Percentiles rank a stretch among this genome's conserved stretches.
Conservation (phyloP, 2,113 vertebrate genomes). For the Eclectus roratus region DNA sequence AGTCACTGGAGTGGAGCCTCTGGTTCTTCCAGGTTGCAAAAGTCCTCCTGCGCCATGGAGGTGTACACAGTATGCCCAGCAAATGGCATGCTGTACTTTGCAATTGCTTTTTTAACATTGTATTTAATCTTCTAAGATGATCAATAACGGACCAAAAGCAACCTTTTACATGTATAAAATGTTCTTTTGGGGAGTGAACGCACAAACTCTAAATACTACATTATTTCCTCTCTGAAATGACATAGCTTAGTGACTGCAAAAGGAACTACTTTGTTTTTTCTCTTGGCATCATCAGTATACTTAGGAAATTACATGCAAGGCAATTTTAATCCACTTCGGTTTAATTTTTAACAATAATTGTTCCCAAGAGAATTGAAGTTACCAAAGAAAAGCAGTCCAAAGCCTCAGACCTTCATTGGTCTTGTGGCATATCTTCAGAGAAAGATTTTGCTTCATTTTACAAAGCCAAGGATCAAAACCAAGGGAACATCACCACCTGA, state of each 20-base stretch:
- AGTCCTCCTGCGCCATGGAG: accelerated
- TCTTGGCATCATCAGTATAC: neutral
- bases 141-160: neutral
- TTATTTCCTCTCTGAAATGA: neutral
- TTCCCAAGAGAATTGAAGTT: neutral
- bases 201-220: neutral
- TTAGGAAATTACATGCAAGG: neutral
- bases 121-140: neutral
- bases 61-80: neutral
- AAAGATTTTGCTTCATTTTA: neutral
- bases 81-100: accelerated
- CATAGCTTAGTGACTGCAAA: neutral
- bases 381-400: neutral
- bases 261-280: neutral
- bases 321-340: neutral
- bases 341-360: neutral
- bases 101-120: neutral
- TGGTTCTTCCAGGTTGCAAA: neutral
- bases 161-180: neutral
- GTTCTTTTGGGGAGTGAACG: neutral
- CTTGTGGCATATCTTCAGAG: neutral
- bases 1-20: neutral
- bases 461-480: neutral
- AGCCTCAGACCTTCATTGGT: accelerated
- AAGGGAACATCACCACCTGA: neutral